Conservation (phyloP, 1,140 invertebrate genomes). For the Heliothis virescens region DNA sequence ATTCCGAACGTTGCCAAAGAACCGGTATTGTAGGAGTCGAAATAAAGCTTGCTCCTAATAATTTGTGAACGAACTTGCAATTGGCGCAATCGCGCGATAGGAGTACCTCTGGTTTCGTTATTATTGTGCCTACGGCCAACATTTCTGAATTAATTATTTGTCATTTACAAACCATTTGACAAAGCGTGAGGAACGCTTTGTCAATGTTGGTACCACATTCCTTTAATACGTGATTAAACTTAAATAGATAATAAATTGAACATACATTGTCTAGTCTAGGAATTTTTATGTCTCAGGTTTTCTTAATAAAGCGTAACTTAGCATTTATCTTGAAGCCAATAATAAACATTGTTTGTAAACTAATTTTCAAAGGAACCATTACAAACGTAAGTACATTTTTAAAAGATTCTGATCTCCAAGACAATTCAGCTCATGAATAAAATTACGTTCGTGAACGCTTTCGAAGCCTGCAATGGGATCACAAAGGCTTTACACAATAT, state of each 20-base stretch:
- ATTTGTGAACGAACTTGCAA: constrained; percentile 50
- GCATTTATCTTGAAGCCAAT: background rate
- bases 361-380: constrained; percentile 24
- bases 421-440: constrained; percentile 47
- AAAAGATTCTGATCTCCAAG: constrained; percentile 38
- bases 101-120: constrained; percentile 11
- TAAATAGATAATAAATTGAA: constrained; percentile 20
- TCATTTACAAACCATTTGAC: background rate
- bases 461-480: constrained; percentile 44
- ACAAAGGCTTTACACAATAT: constrained; percentile 61
- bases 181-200: background rate
- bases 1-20: constrained; percentile 63
- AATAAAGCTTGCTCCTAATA: constrained; percentile 55
- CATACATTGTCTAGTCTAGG: background rate
- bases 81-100: constrained; percentile 39
- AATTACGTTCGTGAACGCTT: constrained; percentile 56
- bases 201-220: background rate
- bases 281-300: constrained; percentile 14
- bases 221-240: constrained; percentile 36
- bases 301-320: background rate
- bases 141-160: background rate
- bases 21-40: constrained; percentile 60
- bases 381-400: constrained; percentile 15
- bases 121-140: constrained; percentile 5
- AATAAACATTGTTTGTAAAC: constrained; percentile 8